phyloP scores from a whole-genome alignment of 2,113 vertebrate species.

The Mustela nigripes region DNA sequence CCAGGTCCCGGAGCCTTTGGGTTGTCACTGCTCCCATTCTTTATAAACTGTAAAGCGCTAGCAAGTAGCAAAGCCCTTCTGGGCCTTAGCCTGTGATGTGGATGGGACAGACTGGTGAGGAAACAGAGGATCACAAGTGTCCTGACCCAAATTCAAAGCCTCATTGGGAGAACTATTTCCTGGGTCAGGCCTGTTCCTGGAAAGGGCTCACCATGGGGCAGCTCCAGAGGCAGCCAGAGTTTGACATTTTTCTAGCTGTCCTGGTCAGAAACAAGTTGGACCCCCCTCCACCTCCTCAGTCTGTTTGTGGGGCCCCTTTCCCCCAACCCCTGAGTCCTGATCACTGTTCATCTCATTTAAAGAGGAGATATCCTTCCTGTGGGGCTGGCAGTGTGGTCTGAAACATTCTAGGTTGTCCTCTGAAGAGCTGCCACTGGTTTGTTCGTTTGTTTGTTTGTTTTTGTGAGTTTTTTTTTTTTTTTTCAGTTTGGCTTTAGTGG shows the following conservation, averaged over 20 bases:
- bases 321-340: neutral
- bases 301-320: neutral
- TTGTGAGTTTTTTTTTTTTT: neutral
- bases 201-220: neutral
- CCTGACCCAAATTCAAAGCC: neutral
- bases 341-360: neutral
- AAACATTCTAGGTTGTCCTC: neutral
- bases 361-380: neutral
- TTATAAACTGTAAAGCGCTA: conserved; percentile 34
- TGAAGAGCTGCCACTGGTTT: neutral
- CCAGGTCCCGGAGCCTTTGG: neutral
- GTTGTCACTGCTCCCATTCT: conserved; percentile 60
- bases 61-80: neutral
- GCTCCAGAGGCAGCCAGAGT: neutral
- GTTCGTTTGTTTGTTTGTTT: neutral
- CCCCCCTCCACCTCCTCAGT: neutral
- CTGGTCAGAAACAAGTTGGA: neutral
- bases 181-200: neutral
- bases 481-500: neutral
- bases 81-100: neutral
- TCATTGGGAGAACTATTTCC: neutral
- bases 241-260: neutral
- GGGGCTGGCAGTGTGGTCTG: neutral
- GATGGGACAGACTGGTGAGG: neutral
- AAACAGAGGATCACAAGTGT: neutral